Base-by-base conservation (phyloP, 2,797 vertebrate species). In the Garrulus glandarius region DNA sequence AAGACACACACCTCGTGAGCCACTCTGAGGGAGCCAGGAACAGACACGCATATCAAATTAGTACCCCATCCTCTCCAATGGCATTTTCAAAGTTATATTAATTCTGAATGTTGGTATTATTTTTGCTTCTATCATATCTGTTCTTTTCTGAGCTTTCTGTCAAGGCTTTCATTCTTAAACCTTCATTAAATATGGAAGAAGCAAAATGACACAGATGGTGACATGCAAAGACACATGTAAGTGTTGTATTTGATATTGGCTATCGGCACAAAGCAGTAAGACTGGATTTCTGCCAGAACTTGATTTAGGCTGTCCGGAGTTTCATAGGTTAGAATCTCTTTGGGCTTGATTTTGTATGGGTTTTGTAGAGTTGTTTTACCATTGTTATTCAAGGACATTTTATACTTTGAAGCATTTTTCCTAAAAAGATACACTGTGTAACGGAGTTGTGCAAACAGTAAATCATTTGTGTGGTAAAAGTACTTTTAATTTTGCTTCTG, bases 1-100 rank as follows among this genome's bases (percentile, higher is more conserved):
- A 56, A 36, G 3, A 7, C 50, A 11, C 32, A 22, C 23, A 30
- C 43, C 39, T 21, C 5, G 0, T 12, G 32, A 26, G 24, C 14
- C 9, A 9, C 15, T 22, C n/a, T 19, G 17, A 76, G 56, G 32
- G 50, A 65, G 9, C 21, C 1, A 0, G 47, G 43, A 72, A 49
- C 4, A 70, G 56, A 24, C 6, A 36, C 1, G 0, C 21, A 27
- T 30, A 26, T 22, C 1, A 6, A 75, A 64, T 78, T 46, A 46
- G 17, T 11, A 37, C n/a, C 9, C 2, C 3, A 1, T 39, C 34
- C 26, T 32, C 20, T 14, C 14, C 0, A 3, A 8, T 20, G 19
- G 4, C 0, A 0, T 68, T 92, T 67, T 55, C 52, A 30, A 53
- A 87, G 17, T 77, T n/a, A 29, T 4, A 29, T n/a, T 46, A 9